phyloP scores from a whole-genome alignment of 2,888 invertebrate genomes.

The Psylliodes chrysocephalus region DNA sequence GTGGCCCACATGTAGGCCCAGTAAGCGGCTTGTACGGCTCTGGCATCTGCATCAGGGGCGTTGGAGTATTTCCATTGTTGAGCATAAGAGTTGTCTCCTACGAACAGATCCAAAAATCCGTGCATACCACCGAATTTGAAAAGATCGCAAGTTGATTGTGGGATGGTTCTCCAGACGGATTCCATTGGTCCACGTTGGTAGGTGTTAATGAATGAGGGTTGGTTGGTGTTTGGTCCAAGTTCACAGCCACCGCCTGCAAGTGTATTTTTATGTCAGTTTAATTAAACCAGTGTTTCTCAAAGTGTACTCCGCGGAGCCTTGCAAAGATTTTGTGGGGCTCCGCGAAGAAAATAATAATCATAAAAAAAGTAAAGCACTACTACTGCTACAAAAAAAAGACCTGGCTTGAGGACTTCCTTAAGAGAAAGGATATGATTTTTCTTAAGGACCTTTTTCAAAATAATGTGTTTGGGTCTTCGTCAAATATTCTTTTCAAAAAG shows the following conservation, averaged over 20 bases:
- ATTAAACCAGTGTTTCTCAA: too few species aligned
- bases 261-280: too few species aligned
- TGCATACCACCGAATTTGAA: slow-evolving; percentile 46
- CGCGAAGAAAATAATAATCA: too few species aligned
- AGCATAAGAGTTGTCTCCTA: slow-evolving; percentile 34
- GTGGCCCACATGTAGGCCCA: slow-evolving; percentile 48
- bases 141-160: slow-evolving; percentile 47
- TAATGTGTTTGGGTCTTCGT: too few species aligned
- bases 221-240: slow-evolving; percentile 40
- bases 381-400: too few species aligned
- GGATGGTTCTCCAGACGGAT: slow-evolving; percentile 44
- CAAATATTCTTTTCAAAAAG: too few species aligned
- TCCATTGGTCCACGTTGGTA: slow-evolving; percentile 44
- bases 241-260: slow-evolving; percentile 35
- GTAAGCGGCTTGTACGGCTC: slow-evolving; percentile 48
- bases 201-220: slow-evolving; percentile 47
- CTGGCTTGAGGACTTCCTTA: too few species aligned
- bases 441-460: too few species aligned
- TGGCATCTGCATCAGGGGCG: slow-evolving; percentile 49
- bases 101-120: slow-evolving; percentile 45
- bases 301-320: too few species aligned
- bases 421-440: too few species aligned
- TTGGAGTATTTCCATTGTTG: slow-evolving; percentile 46
- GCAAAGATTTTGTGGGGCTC: too few species aligned
- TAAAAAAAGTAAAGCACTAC: too few species aligned